Base-by-base conservation (phyloP, 1,140 invertebrate species). In the Phymastichus coffea region DNA sequence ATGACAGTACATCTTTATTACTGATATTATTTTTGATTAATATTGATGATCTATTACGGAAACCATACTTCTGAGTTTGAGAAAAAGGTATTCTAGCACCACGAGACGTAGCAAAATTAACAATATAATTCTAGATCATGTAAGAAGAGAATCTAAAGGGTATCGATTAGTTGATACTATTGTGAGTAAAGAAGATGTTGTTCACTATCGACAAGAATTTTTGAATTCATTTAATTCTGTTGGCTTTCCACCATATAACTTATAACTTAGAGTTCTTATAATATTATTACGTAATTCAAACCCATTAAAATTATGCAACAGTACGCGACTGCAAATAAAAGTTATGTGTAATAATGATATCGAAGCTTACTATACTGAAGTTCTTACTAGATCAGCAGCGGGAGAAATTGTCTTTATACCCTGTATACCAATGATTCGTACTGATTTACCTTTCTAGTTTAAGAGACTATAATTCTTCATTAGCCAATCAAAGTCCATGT, bases 201-300 rank as follows among this genome's bases (percentile, higher is more conserved):
- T 71, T 30, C 73, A 75, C 58, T 77, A 77, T 74, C 70, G 76
- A 64, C 61, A 64, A 23, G 76, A 81, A 72, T 79, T 80, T 68
- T 72, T 78, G 38, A 77, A 76, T 54, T 76, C 70, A 15, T 65
- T 79, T 25, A 70, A 78, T 63, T 62, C 72, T 51, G 66, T 76
- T 19, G 73, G 71, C 14, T 35, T 81, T 44, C 75, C 72, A 66
- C 68, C 70, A 49, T 71, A 80, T 54, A 70, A 67, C 69, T 58
- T 76, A 47, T 56, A 63, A 66, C 66, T 81, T 57, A 81, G 76
- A 40, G 64, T 66, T 9, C 69, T 68, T 30, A 73, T 82, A 17
- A 79, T 81, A 23, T 30, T 80, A 38, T 53, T 75, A 8, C 70
- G 75, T 63, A 81, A 82, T 68, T 66, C 76, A 35, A 73, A 80